A percentile compares a stretch with the other conserved stretches of the same genome.
These are phyloP conservation scores for Fundulus diaphanus DNA, from an alignment of 2,797 vertebrate genomes.

Conservation along the genomic window DNA sequence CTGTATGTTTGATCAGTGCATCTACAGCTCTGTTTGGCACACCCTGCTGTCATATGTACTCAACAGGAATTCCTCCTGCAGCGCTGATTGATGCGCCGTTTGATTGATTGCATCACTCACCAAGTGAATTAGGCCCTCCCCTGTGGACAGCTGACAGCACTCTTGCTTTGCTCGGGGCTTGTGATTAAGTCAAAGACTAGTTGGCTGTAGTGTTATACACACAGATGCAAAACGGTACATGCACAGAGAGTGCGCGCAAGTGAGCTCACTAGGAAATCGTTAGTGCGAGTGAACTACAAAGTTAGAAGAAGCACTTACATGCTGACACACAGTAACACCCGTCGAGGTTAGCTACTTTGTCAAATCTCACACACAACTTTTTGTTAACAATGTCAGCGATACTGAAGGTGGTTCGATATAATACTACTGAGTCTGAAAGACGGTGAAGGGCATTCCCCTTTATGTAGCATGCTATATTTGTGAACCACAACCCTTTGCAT, in stretches of 20 bases:
- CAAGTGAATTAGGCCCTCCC: constrained; percentile 80
- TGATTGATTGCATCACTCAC: constrained; percentile 82
- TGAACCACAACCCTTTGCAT: constrained; percentile 70
- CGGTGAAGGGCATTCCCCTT: constrained; percentile 67
- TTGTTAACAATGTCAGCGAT: constrained; percentile 43
- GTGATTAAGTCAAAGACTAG: constrained; percentile 76
- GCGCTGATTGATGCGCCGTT: constrained; percentile 75
- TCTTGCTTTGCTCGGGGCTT: constrained; percentile 71
- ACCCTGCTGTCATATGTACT: constrained; percentile 72
- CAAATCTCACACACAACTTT: constrained; percentile 26
- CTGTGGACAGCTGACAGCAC: constrained; percentile 80
- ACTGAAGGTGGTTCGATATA: constrained; percentile 40
- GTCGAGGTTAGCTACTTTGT: constrained; percentile 18
- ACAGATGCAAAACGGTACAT: constrained; percentile 22
- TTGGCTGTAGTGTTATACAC: constrained; percentile 56
- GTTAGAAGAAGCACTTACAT: constrained; percentile 13
- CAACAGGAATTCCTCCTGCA: constrained; percentile 72
- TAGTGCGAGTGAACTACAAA: constrained; percentile 31
- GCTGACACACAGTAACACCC: constrained; percentile 11
- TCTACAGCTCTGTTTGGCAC: constrained; percentile 66
- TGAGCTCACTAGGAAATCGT: constrained; percentile 30
- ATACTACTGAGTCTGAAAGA: constrained; percentile 35
- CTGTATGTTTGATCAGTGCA: constrained; percentile 70
- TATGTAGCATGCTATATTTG: constrained; percentile 61
- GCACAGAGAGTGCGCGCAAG: constrained; percentile 23